Percentiles rank a stretch among this genome's conserved stretches.
phyloP scores from a whole-genome alignment of 1,140 invertebrate genomes.

The Zaprionus ornatus region DNA sequence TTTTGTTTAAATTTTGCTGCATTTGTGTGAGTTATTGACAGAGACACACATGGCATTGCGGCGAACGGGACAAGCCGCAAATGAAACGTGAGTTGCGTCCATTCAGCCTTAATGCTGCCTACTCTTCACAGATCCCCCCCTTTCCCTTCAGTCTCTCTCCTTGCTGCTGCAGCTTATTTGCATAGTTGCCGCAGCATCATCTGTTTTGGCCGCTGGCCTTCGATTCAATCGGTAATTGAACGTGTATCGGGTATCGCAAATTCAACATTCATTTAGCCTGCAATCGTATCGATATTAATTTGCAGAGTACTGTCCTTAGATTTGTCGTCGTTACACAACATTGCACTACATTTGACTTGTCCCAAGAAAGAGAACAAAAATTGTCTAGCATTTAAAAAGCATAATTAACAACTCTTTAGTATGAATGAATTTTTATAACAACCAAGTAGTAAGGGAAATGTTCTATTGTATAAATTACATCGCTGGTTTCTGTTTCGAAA shows the following conservation, averaged over 20 bases:
- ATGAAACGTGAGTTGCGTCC: constrained; percentile 64
- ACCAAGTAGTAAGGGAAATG: no score
- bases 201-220: constrained; percentile 20
- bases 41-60: constrained; percentile 41
- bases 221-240: constrained; percentile 18
- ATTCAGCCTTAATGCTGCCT: constrained; percentile 20
- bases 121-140: constrained; percentile 20
- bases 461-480: background rate
- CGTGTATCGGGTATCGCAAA: constrained; percentile 19
- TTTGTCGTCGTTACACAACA: background rate
- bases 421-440: no score
- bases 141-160: background rate
- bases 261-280: background rate
- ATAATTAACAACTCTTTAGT: no score
- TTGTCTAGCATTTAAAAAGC: no score
- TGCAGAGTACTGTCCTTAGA: background rate
- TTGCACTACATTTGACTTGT: no score
- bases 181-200: constrained; percentile 29
- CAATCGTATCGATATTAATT: background rate
- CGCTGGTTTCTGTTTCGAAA: background rate
- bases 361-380: no score
- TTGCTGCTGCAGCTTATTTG: constrained; percentile 18
- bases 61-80: constrained; percentile 62
- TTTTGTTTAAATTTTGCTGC: constrained; percentile 28
- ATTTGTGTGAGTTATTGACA: constrained; percentile 64